phyloP scores from a whole-genome alignment of 1,140 invertebrate genomes.

The Apis florea region DNA sequence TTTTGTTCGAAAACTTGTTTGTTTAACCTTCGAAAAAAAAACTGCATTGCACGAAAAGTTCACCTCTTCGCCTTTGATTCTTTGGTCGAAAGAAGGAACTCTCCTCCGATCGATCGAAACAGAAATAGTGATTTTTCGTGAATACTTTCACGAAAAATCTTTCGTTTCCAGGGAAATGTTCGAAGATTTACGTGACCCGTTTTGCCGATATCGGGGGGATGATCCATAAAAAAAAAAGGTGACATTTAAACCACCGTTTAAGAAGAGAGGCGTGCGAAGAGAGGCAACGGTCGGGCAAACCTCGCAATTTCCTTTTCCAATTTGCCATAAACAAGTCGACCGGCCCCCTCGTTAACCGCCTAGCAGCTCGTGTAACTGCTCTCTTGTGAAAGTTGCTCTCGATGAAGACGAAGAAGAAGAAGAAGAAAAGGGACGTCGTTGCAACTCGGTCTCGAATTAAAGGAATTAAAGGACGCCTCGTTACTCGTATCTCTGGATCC shows the following conservation, averaged over 20 bases:
- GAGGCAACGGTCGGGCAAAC: constrained; percentile 63
- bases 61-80: too few relatives aligned
- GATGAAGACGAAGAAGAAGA: constrained; percentile 30
- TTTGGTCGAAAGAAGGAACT: too few relatives aligned
- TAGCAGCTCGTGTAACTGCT: constrained; percentile 68
- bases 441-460: constrained; percentile 76
- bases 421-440: constrained; percentile 14
- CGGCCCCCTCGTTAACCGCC: constrained; percentile 75
- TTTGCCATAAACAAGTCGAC: constrained; percentile 80
- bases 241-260: constrained; percentile 44
- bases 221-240: not conserved
- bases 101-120: too few relatives aligned
- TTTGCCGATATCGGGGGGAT: not conserved
- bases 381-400: constrained; percentile 56
- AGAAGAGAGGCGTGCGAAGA: constrained; percentile 25
- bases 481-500: constrained; percentile 72
- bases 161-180: not conserved
- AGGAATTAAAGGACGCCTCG: constrained; percentile 78
- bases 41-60: too few relatives aligned
- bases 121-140: too few relatives aligned
- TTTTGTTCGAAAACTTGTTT: too few relatives aligned
- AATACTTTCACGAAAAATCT: too few relatives aligned
- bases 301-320: constrained; percentile 80
- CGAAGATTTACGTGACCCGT: constrained; percentile 10
- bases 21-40: too few relatives aligned